Base-by-base conservation (phyloP, 2,113 vertebrate genomes). In the Bagarius yarrelli region DNA sequence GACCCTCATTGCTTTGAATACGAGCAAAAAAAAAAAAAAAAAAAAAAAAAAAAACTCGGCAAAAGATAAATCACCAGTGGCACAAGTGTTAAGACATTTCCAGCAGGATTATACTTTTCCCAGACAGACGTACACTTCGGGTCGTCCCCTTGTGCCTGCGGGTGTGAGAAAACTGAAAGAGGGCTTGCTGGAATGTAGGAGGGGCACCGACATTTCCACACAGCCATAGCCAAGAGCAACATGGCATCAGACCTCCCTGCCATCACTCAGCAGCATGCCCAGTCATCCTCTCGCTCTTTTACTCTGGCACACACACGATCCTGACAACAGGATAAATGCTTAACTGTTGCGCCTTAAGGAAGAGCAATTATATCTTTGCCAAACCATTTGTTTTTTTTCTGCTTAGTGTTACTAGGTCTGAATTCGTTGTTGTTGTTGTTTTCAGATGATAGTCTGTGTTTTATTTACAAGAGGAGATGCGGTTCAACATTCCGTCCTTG, bases 191-290 rank as follows among this genome's bases (percentile, higher is more conserved):
- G 78, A 75, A 73, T 64, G 70, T 59, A 27, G 56, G 44, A 25
- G 25, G 25, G 25, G 56, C 47, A 12, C 34, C 5, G 5, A 79
- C 47, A 8, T 86, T 83, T 82, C 85, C 85, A 34, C 30, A 67
- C 74, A 89, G 78, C 84, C 79, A 63, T 80, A 56, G 89, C 90
- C 91, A 91, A 91, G 73, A 88, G 71, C 87, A 91, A 91, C 87
- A 91, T 84, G 86, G 77, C 85, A 87, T 36, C 82, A 77, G 40
- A 30, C 12, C 55, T 69, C 74, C 78, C 81, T 47, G 78, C 18
- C 19, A 69, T 87, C 88, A 81, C 83, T 85, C 86, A 83, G 32
- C 80, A 79, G 40, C 8, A n/a, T 21, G 25, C 19, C 32, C 27
- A 21, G 14, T n/a, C 12, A 9, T 34, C 19, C 57, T 34, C 56